A percentile compares a stretch with the other conserved stretches of the same genome.
phyloP scores from a whole-genome alignment of 2,113 vertebrate genomes.

The Tragulus kanchil region DNA sequence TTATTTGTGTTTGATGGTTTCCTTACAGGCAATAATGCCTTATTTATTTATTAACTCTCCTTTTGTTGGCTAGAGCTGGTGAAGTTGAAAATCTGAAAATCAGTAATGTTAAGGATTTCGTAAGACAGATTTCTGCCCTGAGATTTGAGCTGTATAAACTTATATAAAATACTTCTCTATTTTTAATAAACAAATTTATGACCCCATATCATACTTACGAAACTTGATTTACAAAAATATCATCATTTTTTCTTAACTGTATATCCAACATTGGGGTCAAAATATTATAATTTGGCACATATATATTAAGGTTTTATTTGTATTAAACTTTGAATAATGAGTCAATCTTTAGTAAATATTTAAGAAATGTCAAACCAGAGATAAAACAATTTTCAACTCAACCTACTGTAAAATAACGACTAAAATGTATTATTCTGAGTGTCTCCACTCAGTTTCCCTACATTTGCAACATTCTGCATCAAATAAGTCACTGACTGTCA shows the following conservation, averaged over 20 bases:
- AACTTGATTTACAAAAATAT: background rate
- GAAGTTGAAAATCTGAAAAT: constrained; percentile 41
- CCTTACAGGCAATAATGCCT: background rate
- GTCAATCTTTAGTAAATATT: background rate
- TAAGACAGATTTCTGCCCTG: background rate
- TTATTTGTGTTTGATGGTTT: background rate
- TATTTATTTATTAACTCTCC: background rate
- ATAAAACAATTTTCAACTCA: background rate
- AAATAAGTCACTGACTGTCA: background rate
- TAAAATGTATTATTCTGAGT: background rate
- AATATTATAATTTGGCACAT: background rate
- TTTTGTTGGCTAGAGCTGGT: background rate
- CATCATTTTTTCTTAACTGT: background rate
- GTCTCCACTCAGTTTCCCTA: background rate
- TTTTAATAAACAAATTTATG: background rate
- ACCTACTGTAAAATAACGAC: background rate
- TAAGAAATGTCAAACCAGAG: background rate
- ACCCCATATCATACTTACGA: background rate
- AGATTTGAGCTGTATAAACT: background rate
- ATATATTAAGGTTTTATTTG: background rate
- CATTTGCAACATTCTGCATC: no score
- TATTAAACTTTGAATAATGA: background rate
- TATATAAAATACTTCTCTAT: background rate
- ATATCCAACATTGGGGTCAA: background rate
- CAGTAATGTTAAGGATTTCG: background rate